Evolutionary conservation across 2,113 vertebrate species (phyloP).

Genomic region (Rhinolophus sinicus): DNA sequence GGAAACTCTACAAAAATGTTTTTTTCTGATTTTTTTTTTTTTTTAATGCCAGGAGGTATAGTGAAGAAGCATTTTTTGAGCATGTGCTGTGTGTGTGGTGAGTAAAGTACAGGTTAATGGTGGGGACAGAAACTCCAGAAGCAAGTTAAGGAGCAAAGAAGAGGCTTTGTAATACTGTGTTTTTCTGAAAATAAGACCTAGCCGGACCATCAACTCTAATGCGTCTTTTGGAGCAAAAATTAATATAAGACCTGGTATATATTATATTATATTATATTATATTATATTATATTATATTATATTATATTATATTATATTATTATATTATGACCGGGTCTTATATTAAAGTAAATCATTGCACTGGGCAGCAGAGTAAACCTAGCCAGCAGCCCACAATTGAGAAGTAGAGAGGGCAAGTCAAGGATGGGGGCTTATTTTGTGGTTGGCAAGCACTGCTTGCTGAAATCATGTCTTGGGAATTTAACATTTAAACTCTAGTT

Average conservation of each 20-base stretch:
- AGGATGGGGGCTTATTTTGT: background rate
- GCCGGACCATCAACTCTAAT: too few species aligned
- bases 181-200: too few species aligned
- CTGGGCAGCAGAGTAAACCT: background rate
- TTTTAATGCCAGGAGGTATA: background rate
- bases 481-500: conserved; percentile 13
- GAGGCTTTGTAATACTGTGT: background rate
- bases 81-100: background rate
- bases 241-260: too few species aligned
- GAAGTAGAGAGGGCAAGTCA: background rate
- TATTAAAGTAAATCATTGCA: background rate
- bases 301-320: too few species aligned
- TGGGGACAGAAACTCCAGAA: conserved; percentile 1
- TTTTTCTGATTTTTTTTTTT: conserved; percentile 3
- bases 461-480: conserved; percentile 36
- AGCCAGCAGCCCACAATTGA: background rate
- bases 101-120: background rate
- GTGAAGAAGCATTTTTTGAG: background rate
- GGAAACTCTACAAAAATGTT: background rate
- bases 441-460: background rate
- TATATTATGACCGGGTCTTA: too few species aligned
- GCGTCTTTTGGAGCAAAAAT: too few species aligned
- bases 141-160: background rate
- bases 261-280: too few species aligned
- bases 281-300: too few species aligned